Evolutionary conservation across 1,140 invertebrate species (phyloP).

Genomic region (Drosophila kohkoa): DNA sequence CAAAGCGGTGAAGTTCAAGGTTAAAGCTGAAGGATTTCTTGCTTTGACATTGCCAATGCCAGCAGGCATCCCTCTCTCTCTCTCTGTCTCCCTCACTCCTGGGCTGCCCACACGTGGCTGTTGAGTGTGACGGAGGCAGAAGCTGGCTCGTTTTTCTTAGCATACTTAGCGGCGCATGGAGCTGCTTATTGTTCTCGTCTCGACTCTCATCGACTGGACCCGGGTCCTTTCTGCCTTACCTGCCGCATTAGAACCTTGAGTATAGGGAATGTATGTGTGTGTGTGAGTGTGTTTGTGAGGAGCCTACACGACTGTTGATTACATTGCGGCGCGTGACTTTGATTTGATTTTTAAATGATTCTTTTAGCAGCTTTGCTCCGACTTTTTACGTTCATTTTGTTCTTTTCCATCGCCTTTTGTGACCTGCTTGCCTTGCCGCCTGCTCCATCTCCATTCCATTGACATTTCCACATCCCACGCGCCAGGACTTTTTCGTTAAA

Average conservation of each 20-base stretch:
- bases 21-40: conserved; percentile 70
- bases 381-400: conserved; percentile 28
- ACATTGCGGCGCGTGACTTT: conserved; percentile 81
- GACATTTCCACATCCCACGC: conserved; percentile 33
- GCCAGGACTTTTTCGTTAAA: conserved; percentile 60
- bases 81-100: neutral
- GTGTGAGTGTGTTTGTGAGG: too few species aligned
- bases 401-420: neutral
- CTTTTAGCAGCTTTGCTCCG: conserved; percentile 61
- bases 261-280: too few species aligned
- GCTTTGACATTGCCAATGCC: conserved; percentile 59
- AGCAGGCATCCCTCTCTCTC: conserved; percentile 15
- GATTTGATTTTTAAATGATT: conserved; percentile 84
- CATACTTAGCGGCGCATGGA: conserved; percentile 76
- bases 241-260: conserved; percentile 65
- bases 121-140: conserved; percentile 29
- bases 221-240: conserved; percentile 54
- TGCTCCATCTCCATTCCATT: neutral
- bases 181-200: conserved; percentile 61
- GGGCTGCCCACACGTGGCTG: conserved; percentile 39
- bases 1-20: conserved; percentile 80
- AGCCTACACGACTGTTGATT: conserved; percentile 59
- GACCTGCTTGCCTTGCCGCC: neutral
- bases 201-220: conserved; percentile 40
- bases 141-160: conserved; percentile 34